Percentiles rank a stretch among this genome's conserved stretches.
Conservation (phyloP, 2,888 invertebrate genomes). For the Xiphydria camelus region DNA sequence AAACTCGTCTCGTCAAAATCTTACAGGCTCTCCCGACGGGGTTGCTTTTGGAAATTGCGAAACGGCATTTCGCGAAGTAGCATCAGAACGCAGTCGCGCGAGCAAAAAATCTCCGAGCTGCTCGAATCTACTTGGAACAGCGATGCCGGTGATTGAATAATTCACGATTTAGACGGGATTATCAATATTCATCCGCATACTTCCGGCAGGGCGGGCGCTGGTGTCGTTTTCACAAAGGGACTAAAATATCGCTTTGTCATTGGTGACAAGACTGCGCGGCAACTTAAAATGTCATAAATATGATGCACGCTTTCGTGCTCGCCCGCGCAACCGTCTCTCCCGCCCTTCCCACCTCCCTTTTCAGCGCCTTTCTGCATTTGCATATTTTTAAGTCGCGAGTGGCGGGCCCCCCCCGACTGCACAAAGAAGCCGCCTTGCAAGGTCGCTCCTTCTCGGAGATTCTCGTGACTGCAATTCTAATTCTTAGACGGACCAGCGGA, state of each 20-base stretch:
- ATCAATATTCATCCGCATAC: constrained; percentile 13
- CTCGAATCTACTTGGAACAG: too few species aligned
- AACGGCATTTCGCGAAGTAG: too few species aligned
- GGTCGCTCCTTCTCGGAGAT: not conserved
- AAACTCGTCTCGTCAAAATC: too few species aligned
- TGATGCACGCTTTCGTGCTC: constrained; percentile 9
- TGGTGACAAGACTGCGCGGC: constrained; percentile 11
- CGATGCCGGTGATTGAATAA: too few species aligned
- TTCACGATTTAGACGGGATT: constrained; percentile 7
- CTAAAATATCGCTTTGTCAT: constrained; percentile 17
- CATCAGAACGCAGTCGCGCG: too few species aligned
- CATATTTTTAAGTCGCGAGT: constrained; percentile 1
- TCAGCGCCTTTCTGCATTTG: not conserved
- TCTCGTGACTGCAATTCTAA: constrained; percentile 1
- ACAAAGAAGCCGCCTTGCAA: not conserved
- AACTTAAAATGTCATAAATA: constrained; percentile 16
- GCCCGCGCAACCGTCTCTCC: not conserved
- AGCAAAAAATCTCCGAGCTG: too few species aligned
- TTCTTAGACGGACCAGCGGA: not conserved
- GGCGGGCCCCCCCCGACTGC: not conserved
- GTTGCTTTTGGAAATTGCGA: too few species aligned
- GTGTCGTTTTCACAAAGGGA: constrained; percentile 17
- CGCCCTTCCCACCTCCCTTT: not conserved
- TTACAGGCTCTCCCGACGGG: too few species aligned
- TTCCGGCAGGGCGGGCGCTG: constrained; percentile 11